A percentile compares a stretch with the other conserved stretches of the same genome.
Evolutionary conservation across 2,797 vertebrate species (phyloP).

Genomic region (Halcyon smyrnensis): DNA sequence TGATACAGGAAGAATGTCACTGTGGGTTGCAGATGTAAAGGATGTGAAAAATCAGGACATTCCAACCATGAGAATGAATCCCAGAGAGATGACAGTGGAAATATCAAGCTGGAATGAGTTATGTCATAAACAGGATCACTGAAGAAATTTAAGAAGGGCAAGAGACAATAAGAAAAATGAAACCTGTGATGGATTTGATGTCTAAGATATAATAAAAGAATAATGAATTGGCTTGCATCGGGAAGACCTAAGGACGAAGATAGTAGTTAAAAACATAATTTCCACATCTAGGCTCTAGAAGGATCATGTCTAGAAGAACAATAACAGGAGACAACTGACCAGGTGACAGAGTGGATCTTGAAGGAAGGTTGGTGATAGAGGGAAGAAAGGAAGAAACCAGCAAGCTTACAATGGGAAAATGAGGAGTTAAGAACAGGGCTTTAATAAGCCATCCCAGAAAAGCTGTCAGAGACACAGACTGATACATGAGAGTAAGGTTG

Average conservation of each 20-base stretch:
- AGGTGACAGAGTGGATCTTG: background rate
- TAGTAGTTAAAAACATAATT: background rate
- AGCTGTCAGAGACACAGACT: background rate
- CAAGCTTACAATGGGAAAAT: background rate
- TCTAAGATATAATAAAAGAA: background rate
- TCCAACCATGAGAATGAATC: background rate
- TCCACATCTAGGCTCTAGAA: background rate
- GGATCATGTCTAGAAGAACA: background rate
- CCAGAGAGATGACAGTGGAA: background rate
- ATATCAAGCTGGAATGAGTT: background rate
- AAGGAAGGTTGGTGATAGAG: background rate
- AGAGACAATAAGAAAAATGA: background rate
- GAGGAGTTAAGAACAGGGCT: background rate
- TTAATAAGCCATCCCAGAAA: background rate
- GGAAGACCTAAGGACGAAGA: background rate
- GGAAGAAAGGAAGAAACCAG: background rate
- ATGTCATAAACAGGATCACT: background rate
- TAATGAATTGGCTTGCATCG: background rate
- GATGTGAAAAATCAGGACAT: background rate
- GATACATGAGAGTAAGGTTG: background rate
- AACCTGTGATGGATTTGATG: background rate
- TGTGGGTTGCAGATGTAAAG: background rate
- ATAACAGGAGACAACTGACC: background rate
- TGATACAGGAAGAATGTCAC: background rate
- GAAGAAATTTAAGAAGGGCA: background rate